Percentiles rank a stretch among this genome's conserved stretches.
Conservation (phyloP, 2,113 vertebrate species). For the Vulpes vulpes region DNA sequence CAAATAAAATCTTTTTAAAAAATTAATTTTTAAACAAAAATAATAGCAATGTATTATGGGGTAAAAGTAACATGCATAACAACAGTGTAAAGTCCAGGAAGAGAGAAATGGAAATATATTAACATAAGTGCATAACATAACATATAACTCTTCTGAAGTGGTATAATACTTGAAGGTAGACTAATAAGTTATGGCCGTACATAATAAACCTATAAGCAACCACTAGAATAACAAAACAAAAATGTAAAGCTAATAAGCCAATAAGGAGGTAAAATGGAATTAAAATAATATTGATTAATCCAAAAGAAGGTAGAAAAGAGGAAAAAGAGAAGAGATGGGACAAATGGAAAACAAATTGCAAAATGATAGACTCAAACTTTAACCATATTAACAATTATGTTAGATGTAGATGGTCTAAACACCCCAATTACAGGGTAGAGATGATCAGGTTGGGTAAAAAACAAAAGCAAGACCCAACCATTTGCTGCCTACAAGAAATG, state of each 20-base stretch:
- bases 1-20: no score
- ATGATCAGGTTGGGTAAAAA: not conserved
- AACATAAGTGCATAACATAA: not conserved
- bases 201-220: not conserved
- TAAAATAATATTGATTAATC: slow-evolving; percentile 2
- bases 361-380: not conserved
- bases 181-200: not conserved
- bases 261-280: slow-evolving; percentile 14
- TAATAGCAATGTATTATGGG: not conserved
- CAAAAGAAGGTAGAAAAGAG: not conserved
- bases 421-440: not conserved
- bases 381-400: not conserved
- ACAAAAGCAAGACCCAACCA: not conserved
- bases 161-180: not conserved
- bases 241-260: not conserved
- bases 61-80: slow-evolving; percentile 19
- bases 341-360: slow-evolving; percentile 8
- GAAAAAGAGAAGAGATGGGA: slow-evolving; percentile 5
- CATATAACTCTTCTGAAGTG: not conserved
- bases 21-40: slow-evolving; percentile 2
- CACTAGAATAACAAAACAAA: slow-evolving; percentile 15
- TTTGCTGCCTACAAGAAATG: not conserved
- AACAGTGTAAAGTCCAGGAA: not conserved
- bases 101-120: not conserved
- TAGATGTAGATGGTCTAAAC: not conserved